Conservation (phyloP, 1,140 invertebrate genomes). For the Lamellibrachia luymesi region DNA sequence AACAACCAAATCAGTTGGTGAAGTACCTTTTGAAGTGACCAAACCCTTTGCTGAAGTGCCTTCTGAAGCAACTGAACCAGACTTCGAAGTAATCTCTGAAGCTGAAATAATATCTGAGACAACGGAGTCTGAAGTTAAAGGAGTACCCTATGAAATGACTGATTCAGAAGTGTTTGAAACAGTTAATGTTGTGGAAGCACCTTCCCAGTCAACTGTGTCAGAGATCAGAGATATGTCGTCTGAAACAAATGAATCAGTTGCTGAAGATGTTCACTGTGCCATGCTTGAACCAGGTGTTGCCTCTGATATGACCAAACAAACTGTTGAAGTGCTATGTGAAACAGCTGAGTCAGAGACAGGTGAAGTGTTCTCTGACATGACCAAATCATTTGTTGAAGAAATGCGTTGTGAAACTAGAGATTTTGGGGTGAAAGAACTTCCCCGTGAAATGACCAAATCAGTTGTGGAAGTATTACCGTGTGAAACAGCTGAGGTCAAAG, state of each 20-base stretch:
- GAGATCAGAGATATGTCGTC: not conserved
- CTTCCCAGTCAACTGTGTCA: no score
- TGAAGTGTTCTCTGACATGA: not conserved
- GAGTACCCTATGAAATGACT: no score
- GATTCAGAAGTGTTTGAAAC: no score
- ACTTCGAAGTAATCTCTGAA: no score
- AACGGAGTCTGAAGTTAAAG: no score
- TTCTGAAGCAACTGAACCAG: not conserved
- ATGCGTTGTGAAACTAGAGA: not conserved
- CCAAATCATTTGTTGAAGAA: not conserved
- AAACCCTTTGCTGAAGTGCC: not conserved
- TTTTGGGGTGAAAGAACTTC: not conserved
- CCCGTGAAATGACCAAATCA: not conserved
- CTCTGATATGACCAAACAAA: no score
- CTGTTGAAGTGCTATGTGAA: no score
- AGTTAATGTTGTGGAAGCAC: no score
- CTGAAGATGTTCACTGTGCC: not conserved
- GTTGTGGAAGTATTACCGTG: not conserved
- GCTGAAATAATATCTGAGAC: no score
- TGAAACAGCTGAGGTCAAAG: not conserved
- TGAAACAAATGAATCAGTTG: not conserved
- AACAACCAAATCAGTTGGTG: not conserved
- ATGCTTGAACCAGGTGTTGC: not conserved
- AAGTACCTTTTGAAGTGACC: not conserved
- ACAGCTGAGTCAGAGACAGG: not conserved